Base-by-base conservation (phyloP, 1,140 invertebrate genomes). In the Chlorops oryzae region DNA sequence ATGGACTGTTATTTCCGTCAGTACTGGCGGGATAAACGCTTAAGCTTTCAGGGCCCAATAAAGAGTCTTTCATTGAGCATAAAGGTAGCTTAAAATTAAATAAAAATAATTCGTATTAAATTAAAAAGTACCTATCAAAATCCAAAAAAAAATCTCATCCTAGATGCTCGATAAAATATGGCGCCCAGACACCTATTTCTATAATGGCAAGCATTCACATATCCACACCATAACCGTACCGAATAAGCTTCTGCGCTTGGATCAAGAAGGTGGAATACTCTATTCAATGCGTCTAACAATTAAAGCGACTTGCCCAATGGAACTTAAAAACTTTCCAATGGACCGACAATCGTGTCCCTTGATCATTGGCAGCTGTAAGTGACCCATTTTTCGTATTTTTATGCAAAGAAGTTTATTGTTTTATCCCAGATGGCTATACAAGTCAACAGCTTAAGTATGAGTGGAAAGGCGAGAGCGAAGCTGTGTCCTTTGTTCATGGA, bases 1-100 rank as follows among this genome's bases (percentile, higher is more conserved):
- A 94, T 96, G 88, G 92, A 97, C 63, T 95, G 92, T 70, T 97
- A 97, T 69, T 96, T 97, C 67, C 82, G 94, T 7, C 90, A 93
- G 70, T 88, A 86, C 56, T 90, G 90, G 90, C 77, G 85, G 9
- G 90, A 94, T 69, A 79, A 83, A 21, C 78, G 90, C 2, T 75
- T 94, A 0, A 88, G 87, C 46, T 93, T 92, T 63, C 73, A 83
- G 40, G 87, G 87, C 4, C 87, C 87, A 15, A 89, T 85, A 59
- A 84, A 86, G 58, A 88, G 84, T 13, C 71, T 92, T 21, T 90
- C 88, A 24, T 75, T 94, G 2, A 90, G 86, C 45, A 92, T 93
- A 50, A 90, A 90, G 50, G 57, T 59, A 40, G 15, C 18, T 40
- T 22, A 18, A 18, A 38, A 15, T 32, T 27, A 13, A 10, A 35